Evolutionary conservation across 2,113 vertebrate genomes (phyloP).

Genomic region (Naja naja): DNA sequence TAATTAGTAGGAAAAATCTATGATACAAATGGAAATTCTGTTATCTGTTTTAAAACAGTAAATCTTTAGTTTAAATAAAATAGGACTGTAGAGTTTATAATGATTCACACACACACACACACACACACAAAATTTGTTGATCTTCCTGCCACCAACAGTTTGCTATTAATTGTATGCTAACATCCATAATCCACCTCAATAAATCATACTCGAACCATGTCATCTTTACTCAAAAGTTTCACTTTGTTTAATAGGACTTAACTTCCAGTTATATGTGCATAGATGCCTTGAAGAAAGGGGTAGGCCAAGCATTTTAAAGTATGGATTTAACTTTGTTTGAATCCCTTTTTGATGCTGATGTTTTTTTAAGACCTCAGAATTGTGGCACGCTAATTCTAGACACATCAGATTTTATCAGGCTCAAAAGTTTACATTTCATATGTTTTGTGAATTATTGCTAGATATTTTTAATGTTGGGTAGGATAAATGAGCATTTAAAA

Average conservation of each 20-base stretch:
- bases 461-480: conserved; percentile 46
- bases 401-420: conserved; percentile 52
- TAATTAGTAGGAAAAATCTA: background rate
- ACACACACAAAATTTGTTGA: background rate
- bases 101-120: background rate
- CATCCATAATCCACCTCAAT: background rate
- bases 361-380: conserved; percentile 53
- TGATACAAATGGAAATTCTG: background rate
- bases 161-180: background rate
- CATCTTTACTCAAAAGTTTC: background rate
- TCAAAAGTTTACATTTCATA: conserved; percentile 44
- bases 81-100: background rate
- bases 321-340: conserved; percentile 52
- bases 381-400: conserved; percentile 57
- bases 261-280: background rate
- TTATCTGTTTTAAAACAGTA: background rate
- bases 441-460: conserved; percentile 45
- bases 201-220: background rate
- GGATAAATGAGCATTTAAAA: conserved; percentile 62
- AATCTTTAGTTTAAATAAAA: background rate
- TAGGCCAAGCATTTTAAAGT: background rate
- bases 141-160: background rate
- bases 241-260: background rate
- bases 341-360: conserved; percentile 52
- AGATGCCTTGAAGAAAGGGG: background rate